Conservation (phyloP, 1,140 invertebrate species). For the Homalodisca vitripennis region DNA sequence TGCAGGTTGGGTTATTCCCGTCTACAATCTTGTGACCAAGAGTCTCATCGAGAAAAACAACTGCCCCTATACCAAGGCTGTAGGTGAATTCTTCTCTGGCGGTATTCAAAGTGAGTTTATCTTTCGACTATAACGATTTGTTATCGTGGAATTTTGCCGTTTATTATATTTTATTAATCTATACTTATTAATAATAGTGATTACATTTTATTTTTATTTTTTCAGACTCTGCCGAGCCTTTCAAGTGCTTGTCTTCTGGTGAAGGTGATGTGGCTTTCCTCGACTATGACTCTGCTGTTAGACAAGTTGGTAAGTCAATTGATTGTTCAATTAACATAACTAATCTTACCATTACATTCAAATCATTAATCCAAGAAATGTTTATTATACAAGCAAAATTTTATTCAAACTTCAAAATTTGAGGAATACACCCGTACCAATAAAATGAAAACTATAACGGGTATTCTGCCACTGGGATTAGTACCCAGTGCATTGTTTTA, state of each 20-base stretch:
- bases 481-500: too few species aligned
- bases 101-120: slow-evolving; percentile 17
- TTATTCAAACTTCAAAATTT: too few species aligned
- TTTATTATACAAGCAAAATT: too few species aligned
- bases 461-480: too few species aligned
- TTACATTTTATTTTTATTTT: slow-evolving; percentile 42
- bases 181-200: too few species aligned
- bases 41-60: slow-evolving; percentile 48
- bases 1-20: slow-evolving; percentile 56
- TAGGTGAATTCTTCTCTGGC: slow-evolving; percentile 53
- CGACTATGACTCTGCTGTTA: slow-evolving; percentile 36
- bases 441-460: too few species aligned
- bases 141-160: too few species aligned
- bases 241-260: slow-evolving; percentile 61
- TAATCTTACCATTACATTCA: too few species aligned
- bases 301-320: slow-evolving; percentile 4
- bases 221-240: slow-evolving; percentile 40
- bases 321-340: too few species aligned
- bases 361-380: too few species aligned
- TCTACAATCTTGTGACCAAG: slow-evolving; percentile 50
- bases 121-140: background rate
- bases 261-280: slow-evolving; percentile 64
- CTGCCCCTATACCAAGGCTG: slow-evolving; percentile 50
- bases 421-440: too few species aligned
- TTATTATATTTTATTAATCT: too few species aligned